phyloP scores from a whole-genome alignment of 2,888 invertebrate species.

The Epinotia nisella region DNA sequence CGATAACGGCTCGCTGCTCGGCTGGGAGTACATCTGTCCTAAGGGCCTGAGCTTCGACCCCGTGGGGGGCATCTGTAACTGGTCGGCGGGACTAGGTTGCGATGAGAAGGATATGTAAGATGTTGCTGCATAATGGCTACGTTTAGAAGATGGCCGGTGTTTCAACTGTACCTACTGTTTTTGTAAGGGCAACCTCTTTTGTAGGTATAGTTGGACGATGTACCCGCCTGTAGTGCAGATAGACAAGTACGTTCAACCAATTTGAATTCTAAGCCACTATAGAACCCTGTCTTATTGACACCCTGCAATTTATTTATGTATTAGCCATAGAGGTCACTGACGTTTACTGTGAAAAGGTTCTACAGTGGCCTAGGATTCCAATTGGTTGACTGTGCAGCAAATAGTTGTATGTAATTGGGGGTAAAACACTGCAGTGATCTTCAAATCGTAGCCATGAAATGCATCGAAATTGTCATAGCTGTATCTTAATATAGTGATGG shows the following conservation, averaged over 20 bases:
- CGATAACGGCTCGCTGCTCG: constrained; percentile 90
- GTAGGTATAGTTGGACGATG: too few species aligned
- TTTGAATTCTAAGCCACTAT: too few species aligned
- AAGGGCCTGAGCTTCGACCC: constrained; percentile 94
- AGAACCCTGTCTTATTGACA: too few species aligned
- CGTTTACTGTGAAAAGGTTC: too few species aligned
- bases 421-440: background rate
- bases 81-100: constrained; percentile 93
- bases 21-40: constrained; percentile 96
- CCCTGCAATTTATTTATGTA: too few species aligned
- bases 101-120: constrained; percentile 81
- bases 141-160: background rate
- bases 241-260: too few species aligned
- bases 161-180: background rate
- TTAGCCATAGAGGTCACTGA: too few species aligned
- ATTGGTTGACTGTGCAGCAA: too few species aligned
- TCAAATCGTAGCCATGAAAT: background rate
- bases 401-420: too few species aligned
- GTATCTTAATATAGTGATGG: background rate
- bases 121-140: background rate
- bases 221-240: too few species aligned
- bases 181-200: too few species aligned
- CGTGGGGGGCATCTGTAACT: constrained; percentile 95
- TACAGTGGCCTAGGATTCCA: too few species aligned
- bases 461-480: background rate